Base-by-base conservation (phyloP, 1,140 invertebrate genomes). In the Psilanteris sp. region DNA sequence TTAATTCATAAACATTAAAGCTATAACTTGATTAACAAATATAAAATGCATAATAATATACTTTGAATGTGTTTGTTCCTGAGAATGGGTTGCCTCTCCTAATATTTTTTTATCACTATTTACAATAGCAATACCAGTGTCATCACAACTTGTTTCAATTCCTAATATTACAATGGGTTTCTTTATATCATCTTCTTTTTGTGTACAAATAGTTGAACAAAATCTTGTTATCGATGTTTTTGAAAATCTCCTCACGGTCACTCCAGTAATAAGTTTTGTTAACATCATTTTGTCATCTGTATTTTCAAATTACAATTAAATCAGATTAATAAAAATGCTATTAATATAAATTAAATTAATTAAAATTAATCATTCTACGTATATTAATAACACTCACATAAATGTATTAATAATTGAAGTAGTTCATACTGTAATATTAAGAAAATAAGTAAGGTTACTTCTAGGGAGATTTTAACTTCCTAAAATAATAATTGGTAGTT, bases 141-240 rank as follows among this genome's bases (percentile, higher is more conserved):
- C 98, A 90, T 99, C 98, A 88, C 97, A 99, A 76, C 97, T 98
- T n/a, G 96, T 98, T 91, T 99, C 98, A 74, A 99, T 98, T 4
- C 97, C 98, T 62, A 98, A 87, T 32, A 97, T 89, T 52, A 88
- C 32, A 37, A 77, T 46, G 13, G 79, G 74, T 36, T 70, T 78
- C 10, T 77, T 70, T 0, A 8, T n/a, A 14, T 39, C 3, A 3
- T 24, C 29, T 0, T 48, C 6, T 8, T 1, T 0, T 6, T 37
- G 11, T 7, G 0, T 4, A 9, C 7, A 4, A 10, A 3, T 1
- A 0, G 29, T 4, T 0, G 44, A 32, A 4, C 10, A 66, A 29
- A 31, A 52, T 7, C 9, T 52, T 2, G 18, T 9, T 8, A 10
- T 0, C 1, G 46, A 20, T 1, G 36, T 24, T n/a, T 34, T 43